These are phyloP conservation scores for Nemurella pictetii DNA, from an alignment of 2,888 invertebrate species.

Conservation along the genomic window DNA sequence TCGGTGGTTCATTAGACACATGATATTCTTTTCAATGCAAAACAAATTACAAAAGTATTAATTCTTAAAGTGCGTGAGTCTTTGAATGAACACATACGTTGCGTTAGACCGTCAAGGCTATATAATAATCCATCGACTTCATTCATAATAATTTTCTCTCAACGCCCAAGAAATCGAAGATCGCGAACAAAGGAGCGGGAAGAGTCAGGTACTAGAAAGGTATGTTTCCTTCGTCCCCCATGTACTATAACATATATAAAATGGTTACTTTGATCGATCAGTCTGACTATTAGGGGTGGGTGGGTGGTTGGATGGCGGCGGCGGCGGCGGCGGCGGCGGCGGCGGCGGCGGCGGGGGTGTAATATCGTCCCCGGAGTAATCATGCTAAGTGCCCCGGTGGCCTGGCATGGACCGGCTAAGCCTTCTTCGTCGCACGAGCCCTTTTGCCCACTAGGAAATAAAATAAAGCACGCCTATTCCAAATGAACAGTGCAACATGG, in stretches of 20 bases:
- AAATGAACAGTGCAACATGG: too few species aligned
- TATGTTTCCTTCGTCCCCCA: not conserved
- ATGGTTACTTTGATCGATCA: slow-evolving; percentile 10
- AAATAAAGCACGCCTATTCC: not conserved
- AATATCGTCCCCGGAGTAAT: slow-evolving; percentile 30
- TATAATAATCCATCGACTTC: too few species aligned
- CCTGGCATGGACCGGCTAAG: not conserved
- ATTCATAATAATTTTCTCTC: not conserved
- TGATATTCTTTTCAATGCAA: too few species aligned
- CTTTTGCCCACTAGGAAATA: not conserved
- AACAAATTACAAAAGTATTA: too few species aligned
- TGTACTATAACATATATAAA: not conserved
- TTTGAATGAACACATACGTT: too few species aligned
- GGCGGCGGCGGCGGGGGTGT: slow-evolving; percentile 2
- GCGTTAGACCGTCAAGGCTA: too few species aligned
- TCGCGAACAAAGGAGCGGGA: not conserved
- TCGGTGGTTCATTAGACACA: too few species aligned
- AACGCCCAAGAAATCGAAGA: not conserved
- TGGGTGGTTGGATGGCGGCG: not conserved
- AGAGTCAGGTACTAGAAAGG: not conserved
- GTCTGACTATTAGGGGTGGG: not conserved
- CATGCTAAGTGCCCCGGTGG: slow-evolving; percentile 23
- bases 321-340: not conserved
- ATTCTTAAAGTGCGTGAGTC: too few species aligned
- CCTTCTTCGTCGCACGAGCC: not conserved